phyloP scores from a whole-genome alignment of 2,113 vertebrate genomes.

The Chunga burmeisteri region DNA sequence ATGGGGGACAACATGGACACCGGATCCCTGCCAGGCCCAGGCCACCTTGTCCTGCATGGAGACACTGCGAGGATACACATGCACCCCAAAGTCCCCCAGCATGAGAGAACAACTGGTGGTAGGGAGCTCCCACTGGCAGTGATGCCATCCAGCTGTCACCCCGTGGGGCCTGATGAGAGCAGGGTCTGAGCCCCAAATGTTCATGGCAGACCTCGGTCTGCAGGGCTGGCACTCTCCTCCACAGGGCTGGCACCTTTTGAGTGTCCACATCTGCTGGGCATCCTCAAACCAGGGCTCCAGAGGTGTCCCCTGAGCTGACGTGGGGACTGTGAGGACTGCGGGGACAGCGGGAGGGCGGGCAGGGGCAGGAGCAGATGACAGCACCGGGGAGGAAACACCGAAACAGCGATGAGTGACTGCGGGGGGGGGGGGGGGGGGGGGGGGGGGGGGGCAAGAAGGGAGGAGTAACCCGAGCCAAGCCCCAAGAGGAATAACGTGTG shows the following conservation, averaged over 20 bases:
- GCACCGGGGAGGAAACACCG: conserved; percentile 66
- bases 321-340: background rate
- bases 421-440: conserved; percentile 52
- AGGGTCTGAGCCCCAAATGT: background rate
- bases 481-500: no score
- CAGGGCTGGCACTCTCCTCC: background rate
- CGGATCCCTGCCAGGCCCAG: rapidly evolving
- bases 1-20: rapidly evolving
- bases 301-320: background rate
- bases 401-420: conserved; percentile 9
- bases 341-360: background rate
- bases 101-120: background rate
- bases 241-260: background rate
- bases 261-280: background rate
- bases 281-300: rapidly evolving
- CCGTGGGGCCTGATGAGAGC: rapidly evolving
- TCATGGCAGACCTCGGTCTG: no score
- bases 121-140: background rate
- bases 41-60: background rate
- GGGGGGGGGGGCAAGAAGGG: background rate
- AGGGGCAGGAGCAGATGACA: conserved; percentile 28
- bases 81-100: background rate
- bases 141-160: background rate
- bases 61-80: no score
- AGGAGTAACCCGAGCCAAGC: no score